Base-by-base conservation (phyloP, 2,113 vertebrate genomes). In the Notarius quadriscutis region DNA sequence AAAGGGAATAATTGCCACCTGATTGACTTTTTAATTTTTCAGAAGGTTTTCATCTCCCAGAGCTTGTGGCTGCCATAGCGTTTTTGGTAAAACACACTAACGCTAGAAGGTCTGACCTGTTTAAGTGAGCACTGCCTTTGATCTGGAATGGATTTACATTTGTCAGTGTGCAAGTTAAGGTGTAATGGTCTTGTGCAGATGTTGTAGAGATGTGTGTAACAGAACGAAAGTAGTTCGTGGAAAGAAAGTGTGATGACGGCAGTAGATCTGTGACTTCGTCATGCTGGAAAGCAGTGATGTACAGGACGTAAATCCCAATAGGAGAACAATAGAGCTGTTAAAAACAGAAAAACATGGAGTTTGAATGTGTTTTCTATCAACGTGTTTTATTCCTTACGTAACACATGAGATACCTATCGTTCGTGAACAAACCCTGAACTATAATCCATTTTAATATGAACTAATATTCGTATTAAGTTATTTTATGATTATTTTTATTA, bases 1-100 rank as follows among this genome's bases (percentile, higher is more conserved):
- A 96, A 94, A 95, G 94, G 93, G 93, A 95, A 95, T 95, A 95
- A 94, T 94, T 95, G 95, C 94, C 94, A 94, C 88, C 93, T 95
- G 94, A 95, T 96, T 95, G 94, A 94, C 92, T 94, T 88, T 93
- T 95, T 89, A 95, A 94, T 93, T 92, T 95, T 95, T 95, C 89
- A 95, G 95, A 90, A 92, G 92, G 82, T 86, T 89, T 86, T 55
- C 89, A 93, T 93, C 94, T 93, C 93, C 93, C 92, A 90, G 92
- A 84, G 88, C 77, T 91, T 89, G 90, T 92, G 91, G 94, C 94
- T 94, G 89, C 91, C 87, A 51, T 58, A 83, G 63, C 55, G 51
- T n/a, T 94, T 94, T 92, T 92, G 92, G 91, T 89, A 89, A 92
- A 92, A 89, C 93, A 92, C 91, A 92, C 90, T 93, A 94, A 94